phyloP scores from a whole-genome alignment of 1,140 invertebrate genomes.

The Meloidogyne hapla region DNA sequence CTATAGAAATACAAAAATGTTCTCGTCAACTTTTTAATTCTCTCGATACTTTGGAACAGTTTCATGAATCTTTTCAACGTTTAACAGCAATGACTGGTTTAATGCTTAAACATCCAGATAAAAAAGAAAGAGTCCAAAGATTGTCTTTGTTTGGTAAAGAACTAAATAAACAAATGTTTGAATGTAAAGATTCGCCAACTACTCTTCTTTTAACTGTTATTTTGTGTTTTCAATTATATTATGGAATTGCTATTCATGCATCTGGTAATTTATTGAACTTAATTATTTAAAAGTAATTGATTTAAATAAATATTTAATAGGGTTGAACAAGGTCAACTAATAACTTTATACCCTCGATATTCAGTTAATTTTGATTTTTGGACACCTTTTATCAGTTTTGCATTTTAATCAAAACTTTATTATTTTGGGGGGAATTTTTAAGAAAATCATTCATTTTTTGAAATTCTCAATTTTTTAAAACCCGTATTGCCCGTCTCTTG shows the following conservation, averaged over 20 bases:
- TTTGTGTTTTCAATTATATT: conserved; percentile 10
- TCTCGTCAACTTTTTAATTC: conserved; percentile 38
- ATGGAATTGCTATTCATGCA: conserved; percentile 24
- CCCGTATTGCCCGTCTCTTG: too few relatives aligned
- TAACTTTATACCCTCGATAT: too few relatives aligned
- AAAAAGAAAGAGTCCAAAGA: conserved; percentile 32
- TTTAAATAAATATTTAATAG: too few relatives aligned
- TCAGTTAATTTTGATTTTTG: too few relatives aligned
- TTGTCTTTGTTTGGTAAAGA: conserved; percentile 3
- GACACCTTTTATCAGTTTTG: too few relatives aligned
- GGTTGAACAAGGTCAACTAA: too few relatives aligned
- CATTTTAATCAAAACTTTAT: too few relatives aligned
- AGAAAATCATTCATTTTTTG: too few relatives aligned
- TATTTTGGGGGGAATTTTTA: too few relatives aligned
- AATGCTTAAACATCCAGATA: conserved; percentile 41
- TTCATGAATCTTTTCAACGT: conserved; percentile 42
- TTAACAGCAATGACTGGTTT: conserved; percentile 29
- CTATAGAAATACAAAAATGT: conserved; percentile 23
- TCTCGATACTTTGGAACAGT: conserved; percentile 25
- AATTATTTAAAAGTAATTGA: too few relatives aligned
- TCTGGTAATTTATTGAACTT: too few relatives aligned
- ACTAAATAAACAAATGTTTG: conserved; percentile 9
- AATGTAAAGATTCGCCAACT: conserved; percentile 9
- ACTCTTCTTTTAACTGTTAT: conserved; percentile 22
- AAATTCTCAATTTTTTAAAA: too few relatives aligned